These are phyloP conservation scores for Passer domesticus DNA, from an alignment of 2,113 vertebrate species.

Conservation along the genomic window DNA sequence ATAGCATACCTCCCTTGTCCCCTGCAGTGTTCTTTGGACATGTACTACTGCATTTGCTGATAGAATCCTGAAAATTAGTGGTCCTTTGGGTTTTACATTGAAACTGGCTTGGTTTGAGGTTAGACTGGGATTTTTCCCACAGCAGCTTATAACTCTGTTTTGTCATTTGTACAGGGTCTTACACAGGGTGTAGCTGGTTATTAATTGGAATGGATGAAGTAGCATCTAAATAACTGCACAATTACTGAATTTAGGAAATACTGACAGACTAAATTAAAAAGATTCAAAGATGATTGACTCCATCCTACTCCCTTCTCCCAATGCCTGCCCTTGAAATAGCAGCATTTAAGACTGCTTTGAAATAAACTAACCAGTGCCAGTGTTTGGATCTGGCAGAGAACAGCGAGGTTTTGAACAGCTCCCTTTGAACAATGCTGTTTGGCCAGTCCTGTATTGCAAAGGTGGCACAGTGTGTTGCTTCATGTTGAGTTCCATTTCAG, in stretches of 20 bases:
- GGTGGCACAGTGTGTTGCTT: constrained; percentile 14
- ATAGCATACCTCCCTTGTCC: not conserved
- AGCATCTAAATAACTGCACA: not conserved
- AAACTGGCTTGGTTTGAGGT: not conserved
- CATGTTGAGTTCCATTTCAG: not conserved
- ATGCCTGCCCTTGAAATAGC: not conserved
- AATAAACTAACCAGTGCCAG: not conserved
- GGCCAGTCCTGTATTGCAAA: not conserved
- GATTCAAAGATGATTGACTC: not conserved
- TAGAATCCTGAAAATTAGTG: not conserved
- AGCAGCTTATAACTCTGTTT: not conserved
- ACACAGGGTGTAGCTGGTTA: not conserved
- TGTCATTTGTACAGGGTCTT: not conserved
- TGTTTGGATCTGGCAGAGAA: not conserved
- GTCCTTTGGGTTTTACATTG: not conserved
- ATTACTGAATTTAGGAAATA: constrained; percentile 20
- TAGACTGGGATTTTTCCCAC: not conserved
- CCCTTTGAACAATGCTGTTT: constrained; percentile 18
- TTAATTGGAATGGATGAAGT: not conserved
- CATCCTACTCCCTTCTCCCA: not conserved
- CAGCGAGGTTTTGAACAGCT: not conserved
- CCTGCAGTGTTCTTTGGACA: not conserved
- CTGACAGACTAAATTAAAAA: not conserved
- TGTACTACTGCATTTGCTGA: not conserved
- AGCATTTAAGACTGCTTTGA: constrained; percentile 41